A percentile compares a stretch with the other conserved stretches of the same genome.
phyloP scores from a whole-genome alignment of 2,113 vertebrate species.

The Aspidoscelis tigris region DNA sequence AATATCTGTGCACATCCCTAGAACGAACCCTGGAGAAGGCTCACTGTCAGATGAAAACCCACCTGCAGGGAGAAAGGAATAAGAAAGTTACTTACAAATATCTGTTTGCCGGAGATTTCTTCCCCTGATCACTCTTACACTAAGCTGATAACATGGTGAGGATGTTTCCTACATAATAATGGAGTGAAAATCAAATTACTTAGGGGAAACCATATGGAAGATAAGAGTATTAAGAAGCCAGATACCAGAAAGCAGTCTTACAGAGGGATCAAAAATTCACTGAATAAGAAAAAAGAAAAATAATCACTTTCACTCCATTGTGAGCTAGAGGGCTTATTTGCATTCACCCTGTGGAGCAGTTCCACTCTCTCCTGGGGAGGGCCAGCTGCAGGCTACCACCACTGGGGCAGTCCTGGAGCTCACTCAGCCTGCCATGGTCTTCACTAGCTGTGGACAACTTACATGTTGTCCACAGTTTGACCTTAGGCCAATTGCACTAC shows the following conservation, averaged over 20 bases:
- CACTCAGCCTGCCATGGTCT: no score
- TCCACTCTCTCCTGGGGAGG: no score
- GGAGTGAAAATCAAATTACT: neutral
- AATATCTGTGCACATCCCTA: no score
- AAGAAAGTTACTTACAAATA: constrained; percentile 56
- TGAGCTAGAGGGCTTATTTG: no score
- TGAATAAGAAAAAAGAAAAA: neutral
- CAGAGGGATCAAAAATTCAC: neutral
- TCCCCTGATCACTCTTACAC: constrained; percentile 67
- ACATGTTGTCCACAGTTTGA: no score
- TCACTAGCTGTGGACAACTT: no score
- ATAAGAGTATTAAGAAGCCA: neutral
- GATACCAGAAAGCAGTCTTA: neutral
- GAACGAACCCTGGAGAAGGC: no score
- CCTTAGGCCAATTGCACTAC: no score
- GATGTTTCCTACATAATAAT: constrained; percentile 39
- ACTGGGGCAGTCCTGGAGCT: no score
- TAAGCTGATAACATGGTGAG: constrained; percentile 63
- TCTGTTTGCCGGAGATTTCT: constrained; percentile 65
- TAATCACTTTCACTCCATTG: neutral
- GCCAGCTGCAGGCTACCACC: no score
- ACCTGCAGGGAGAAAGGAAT: neutral
- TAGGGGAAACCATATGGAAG: neutral
- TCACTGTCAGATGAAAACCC: no score
- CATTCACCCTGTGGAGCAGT: no score